Conservation (phyloP, 2,113 vertebrate species). For the Nestor notabilis region DNA sequence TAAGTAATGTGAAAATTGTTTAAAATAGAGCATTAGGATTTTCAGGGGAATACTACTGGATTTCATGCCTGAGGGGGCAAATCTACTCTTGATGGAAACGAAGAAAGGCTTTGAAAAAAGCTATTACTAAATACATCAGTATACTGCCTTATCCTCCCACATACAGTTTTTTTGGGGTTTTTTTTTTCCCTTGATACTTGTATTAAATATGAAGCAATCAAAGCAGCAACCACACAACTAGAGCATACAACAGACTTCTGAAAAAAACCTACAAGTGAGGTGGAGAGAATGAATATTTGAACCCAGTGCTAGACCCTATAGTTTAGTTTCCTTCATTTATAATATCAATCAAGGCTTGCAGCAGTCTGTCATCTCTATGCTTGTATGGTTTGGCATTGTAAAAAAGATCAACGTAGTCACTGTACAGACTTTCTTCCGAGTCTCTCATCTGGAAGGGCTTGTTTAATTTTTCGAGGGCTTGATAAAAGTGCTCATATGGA, state of each 20-base stretch:
- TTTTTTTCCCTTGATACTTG: conserved; percentile 25
- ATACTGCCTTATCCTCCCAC: conserved; percentile 22
- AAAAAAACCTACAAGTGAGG: conserved; percentile 30
- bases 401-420: conserved; percentile 90
- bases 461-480: conserved; percentile 88
- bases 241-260: conserved; percentile 25
- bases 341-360: conserved; percentile 91
- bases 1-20: neutral
- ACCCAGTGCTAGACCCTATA: neutral
- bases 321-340: conserved; percentile 80
- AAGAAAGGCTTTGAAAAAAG: conserved; percentile 42
- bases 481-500: conserved; percentile 84
- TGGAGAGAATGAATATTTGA: conserved; percentile 67
- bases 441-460: conserved; percentile 76
- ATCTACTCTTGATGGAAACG: conserved; percentile 5
- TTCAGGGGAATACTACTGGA: neutral
- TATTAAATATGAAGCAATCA: conserved; percentile 54
- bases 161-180: neutral
- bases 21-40: neutral
- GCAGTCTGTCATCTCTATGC: conserved; percentile 91
- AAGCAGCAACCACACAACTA: conserved; percentile 62
- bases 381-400: conserved; percentile 90
- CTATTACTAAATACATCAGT: neutral
- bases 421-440: conserved; percentile 84
- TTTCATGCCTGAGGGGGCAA: conserved; percentile 36